phyloP scores from a whole-genome alignment of 2,113 vertebrate species.

The Brienomyrus brachyistius region DNA sequence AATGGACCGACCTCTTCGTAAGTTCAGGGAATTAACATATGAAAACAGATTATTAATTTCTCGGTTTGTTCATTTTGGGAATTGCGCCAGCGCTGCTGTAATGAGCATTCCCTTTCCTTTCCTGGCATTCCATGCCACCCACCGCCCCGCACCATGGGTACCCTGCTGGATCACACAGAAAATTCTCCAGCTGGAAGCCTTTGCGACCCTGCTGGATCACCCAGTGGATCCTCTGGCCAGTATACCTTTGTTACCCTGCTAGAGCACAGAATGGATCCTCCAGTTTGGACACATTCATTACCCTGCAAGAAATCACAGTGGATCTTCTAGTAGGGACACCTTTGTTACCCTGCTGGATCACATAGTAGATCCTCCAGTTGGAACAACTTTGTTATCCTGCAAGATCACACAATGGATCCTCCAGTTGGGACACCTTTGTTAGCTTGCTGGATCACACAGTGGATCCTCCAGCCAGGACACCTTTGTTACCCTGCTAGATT shows the following conservation, averaged over 20 bases:
- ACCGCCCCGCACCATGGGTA: not conserved
- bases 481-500: too few species aligned
- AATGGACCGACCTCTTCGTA: constrained; percentile 79
- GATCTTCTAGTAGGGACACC: not conserved
- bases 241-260: not conserved
- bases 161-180: not conserved
- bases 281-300: not conserved
- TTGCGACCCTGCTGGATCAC: not conserved
- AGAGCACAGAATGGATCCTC: not conserved
- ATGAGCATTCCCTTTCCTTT: constrained; percentile 67
- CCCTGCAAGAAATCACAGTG: too few species aligned
- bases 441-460: too few species aligned
- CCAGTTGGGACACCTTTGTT: too few species aligned
- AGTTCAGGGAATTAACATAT: constrained; percentile 83
- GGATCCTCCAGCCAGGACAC: too few species aligned
- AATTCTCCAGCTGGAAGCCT: not conserved
- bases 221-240: not conserved
- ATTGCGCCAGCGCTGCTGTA: constrained; percentile 77
- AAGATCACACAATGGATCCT: too few species aligned
- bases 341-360: not conserved
- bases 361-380: not conserved
- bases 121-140: constrained; percentile 61
- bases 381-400: not conserved
- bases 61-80: constrained; percentile 61
- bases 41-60: constrained; percentile 75